phyloP scores from a whole-genome alignment of 2,888 invertebrate species.

The Unio delphinus region DNA sequence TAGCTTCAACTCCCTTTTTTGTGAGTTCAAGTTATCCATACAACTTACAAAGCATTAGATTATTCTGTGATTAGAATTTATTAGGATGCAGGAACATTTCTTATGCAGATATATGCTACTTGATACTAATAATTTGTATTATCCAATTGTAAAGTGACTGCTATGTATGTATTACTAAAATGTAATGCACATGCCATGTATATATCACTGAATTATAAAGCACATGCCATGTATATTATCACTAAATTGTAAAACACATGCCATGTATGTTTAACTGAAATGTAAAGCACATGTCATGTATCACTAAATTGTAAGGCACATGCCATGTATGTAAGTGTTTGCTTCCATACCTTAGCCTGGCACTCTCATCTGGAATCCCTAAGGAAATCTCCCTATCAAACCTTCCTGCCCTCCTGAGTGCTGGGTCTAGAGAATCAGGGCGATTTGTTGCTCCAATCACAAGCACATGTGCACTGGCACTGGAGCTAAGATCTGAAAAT shows the following conservation, averaged over 20 bases:
- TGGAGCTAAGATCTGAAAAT: conserved; percentile 57
- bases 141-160: too few relatives aligned
- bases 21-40: too few relatives aligned
- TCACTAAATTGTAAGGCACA: background rate
- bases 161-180: background rate
- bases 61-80: too few relatives aligned
- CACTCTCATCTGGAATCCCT: conserved; percentile 91
- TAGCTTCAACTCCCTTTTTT: too few relatives aligned
- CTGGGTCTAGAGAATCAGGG: conserved; percentile 92
- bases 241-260: too few relatives aligned
- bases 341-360: conserved; percentile 75
- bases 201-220: too few relatives aligned
- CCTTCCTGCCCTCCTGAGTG: conserved; percentile 90
- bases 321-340: background rate
- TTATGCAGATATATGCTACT: too few relatives aligned
- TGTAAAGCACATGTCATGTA: background rate
- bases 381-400: conserved; percentile 94
- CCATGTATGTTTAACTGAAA: background rate
- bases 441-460: conserved; percentile 97
- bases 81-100: too few relatives aligned
- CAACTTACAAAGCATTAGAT: too few relatives aligned
- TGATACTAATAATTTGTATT: too few relatives aligned
- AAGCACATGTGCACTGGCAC: conserved; percentile 74
- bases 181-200: background rate
- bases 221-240: background rate